A percentile compares a stretch with the other conserved stretches of the same genome.
Conservation (phyloP, 2,888 invertebrate species). For the Scelioninae gen. 1 region DNA sequence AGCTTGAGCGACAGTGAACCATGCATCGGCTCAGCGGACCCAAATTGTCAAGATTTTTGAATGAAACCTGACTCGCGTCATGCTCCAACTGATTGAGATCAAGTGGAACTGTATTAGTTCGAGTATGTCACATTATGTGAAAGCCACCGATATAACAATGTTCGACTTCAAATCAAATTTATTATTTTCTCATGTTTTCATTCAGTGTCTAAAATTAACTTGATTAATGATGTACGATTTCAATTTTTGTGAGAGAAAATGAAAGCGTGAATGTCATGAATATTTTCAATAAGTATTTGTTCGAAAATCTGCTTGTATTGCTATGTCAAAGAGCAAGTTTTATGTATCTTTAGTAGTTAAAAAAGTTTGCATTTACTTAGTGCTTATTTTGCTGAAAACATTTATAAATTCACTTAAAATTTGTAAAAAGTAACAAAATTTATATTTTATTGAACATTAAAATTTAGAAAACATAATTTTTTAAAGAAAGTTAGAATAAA, state of each 20-base stretch:
- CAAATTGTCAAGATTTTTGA: conserved; percentile 67
- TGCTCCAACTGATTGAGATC: conserved; percentile 59
- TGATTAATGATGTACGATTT: conserved; percentile 14
- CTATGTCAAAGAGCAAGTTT: too few relatives aligned
- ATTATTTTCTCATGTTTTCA: conserved; percentile 20
- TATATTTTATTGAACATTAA: too few relatives aligned
- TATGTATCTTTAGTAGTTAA: too few relatives aligned
- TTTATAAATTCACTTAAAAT: too few relatives aligned
- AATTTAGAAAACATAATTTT: too few relatives aligned
- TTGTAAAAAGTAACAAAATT: too few relatives aligned
- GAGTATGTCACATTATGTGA: conserved; percentile 60
- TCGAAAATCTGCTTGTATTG: not conserved
- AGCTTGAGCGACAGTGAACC: conserved; percentile 73
- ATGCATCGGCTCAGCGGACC: conserved; percentile 76
- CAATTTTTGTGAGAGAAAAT: not conserved
- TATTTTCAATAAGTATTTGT: not conserved
- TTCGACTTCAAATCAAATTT: conserved; percentile 33
- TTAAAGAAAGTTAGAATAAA: too few relatives aligned
- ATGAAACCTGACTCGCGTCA: conserved; percentile 67
- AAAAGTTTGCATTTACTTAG: too few relatives aligned
- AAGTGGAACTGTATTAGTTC: conserved; percentile 64
- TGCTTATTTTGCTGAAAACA: too few relatives aligned
- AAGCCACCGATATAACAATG: conserved; percentile 42
- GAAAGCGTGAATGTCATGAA: not conserved
- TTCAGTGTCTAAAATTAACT: not conserved